Evolutionary conservation across 2,797 vertebrate genomes (phyloP).

Genomic region (Taeniopygia guttata): DNA sequence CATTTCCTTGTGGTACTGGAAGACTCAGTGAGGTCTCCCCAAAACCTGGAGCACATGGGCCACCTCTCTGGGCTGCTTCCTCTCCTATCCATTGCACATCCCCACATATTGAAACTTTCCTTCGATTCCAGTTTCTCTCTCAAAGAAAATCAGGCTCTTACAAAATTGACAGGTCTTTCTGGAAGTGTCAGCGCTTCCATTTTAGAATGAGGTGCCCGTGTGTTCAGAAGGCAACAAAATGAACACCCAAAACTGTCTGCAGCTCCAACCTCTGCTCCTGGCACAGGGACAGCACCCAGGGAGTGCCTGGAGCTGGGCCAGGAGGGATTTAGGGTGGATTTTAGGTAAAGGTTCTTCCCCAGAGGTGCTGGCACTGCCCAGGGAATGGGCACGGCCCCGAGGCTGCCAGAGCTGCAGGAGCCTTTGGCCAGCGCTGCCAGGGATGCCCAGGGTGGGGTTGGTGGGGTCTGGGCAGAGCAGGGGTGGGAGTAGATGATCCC

Average conservation of each 20-base stretch:
- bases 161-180: not conserved
- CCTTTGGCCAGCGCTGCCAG: not conserved
- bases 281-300: not conserved
- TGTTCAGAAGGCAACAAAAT: not conserved
- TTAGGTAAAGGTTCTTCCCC: not conserved
- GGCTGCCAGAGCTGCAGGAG: not conserved
- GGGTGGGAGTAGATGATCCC: rapidly evolving
- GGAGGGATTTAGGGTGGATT: rapidly evolving
- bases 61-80: not conserved
- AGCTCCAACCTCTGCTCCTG: not conserved
- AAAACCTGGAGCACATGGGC: not conserved
- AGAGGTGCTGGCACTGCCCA: not conserved
- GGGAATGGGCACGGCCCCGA: not conserved
- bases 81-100: not conserved
- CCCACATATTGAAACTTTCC: not conserved
- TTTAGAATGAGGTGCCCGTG: not conserved
- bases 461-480: not conserved
- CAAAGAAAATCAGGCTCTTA: not conserved
- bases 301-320: rapidly evolving
- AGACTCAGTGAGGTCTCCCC: not conserved
- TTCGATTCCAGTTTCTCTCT: not conserved
- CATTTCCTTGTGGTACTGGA: not conserved
- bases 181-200: not conserved
- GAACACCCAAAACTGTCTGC: not conserved
- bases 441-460: not conserved